Base-by-base conservation (phyloP, 2,888 invertebrate genomes). In the Drosophila trichaetosa region DNA sequence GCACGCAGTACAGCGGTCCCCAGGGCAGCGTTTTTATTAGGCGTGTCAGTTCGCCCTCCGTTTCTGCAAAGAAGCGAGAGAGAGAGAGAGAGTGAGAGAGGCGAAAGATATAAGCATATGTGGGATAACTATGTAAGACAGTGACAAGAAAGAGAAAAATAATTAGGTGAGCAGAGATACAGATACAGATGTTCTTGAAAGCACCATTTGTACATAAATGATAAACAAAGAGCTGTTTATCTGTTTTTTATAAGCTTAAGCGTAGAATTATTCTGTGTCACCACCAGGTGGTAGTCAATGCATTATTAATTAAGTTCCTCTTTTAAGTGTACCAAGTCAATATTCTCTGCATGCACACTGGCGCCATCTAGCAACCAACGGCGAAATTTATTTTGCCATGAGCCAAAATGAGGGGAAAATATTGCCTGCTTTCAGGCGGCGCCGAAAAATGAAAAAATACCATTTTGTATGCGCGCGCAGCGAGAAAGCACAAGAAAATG, bases 1-100 rank as follows among this genome's bases (percentile, higher is more conserved):
- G 94, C 36, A 96, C 96, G 92, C 96, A 96, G 93, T 96, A 96
- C 2, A 92, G 95, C 29, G 96, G 96, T 86, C 96, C 95, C 96
- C 96, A 96, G 48, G 93, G 93, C 58, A 93, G 75, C 57, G 91
- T 84, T 80, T 91, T 91, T 46, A 86, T 87, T 61, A 91, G 87
- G 46, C 91, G 91, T 71, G 94, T 94, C 68, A 94, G 92, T 80
- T 93, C 93, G 16, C 93, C 93, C 76, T 93, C 93, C 36, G 91
- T 90, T 92, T 93, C 93, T 93, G 87, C 1, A 91, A 91, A 46
- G 13, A 18, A 42, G 5, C 42, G 21, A 21, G 13, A 42, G 11
- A 40, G 40, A n/a, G 38, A 91, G 46, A 8, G 24, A 40, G 40
- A n/a, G 38, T 90, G 46, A 8, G 24, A 40, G 3, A 42, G 21